Evolutionary conservation across 2,888 invertebrate genomes (phyloP), one percentile per base, ranked within the genome.

Genomic region (Asteroscopus sphinx): DNA sequence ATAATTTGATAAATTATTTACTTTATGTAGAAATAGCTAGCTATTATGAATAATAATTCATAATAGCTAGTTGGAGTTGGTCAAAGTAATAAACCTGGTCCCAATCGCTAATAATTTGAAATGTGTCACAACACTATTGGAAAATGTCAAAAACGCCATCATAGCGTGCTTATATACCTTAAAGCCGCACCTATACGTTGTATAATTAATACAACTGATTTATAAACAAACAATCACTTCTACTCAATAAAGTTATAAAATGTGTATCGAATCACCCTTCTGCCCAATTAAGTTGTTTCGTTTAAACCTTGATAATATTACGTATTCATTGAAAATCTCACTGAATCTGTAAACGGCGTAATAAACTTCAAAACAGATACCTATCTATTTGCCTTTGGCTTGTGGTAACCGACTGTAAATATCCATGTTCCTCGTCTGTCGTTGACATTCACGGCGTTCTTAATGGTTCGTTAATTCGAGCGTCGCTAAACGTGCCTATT

Each of bases 391-490:
- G 61, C 61, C 26, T 62, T 56, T 68, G 66, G 60, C 67, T 77
- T 68, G 77, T 62, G 77, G 80, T 79, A 68, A 78, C 71, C 68
- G 79, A 61, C 62, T 70, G 76, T 75, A 75, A 85, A 85, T 84
- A 84, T 82, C 82, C 77, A 80, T 79, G 80, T 80, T 79, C 71
- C 68, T 71, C 53, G 71, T 75, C 82, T 83, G 83, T 79, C 83
- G 78, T 79, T 87, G 87, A 81, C 86, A 87, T 85, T 88, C 82
- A 83, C 80, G 80, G 75, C 74, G 73, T 77, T 76, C 73, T 76
- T 81, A 85, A 88, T 83, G 85, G 84, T 87, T 86, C 87, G 83
- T 85, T 89, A 88, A 87, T 86, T 88, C 81, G 80, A 76, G 81
- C 77, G 68, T 76, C 75, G 80, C 77, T 68, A 82, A 85, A 81